Percentiles rank a stretch among this genome's conserved stretches.
These are phyloP conservation scores for Lacerta bilineata DNA, from an alignment of 2,797 vertebrate species.

Conservation along the genomic window DNA sequence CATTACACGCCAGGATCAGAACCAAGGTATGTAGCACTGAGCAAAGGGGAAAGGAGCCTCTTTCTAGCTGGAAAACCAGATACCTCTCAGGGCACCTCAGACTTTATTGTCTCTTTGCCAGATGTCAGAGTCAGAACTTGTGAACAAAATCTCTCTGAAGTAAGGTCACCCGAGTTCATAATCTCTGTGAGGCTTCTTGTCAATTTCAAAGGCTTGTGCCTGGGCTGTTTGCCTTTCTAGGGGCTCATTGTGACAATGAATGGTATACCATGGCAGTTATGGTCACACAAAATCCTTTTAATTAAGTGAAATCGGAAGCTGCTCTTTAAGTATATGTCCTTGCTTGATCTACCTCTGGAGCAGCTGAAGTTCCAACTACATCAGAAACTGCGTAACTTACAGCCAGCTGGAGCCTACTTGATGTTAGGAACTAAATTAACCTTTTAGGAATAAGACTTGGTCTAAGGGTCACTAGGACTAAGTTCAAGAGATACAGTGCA, in stretches of 20 bases:
- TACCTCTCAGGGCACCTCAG: background rate
- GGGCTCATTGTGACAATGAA: slow-evolving; percentile 15
- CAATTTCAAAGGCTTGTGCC: slow-evolving; percentile 9
- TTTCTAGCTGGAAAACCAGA: background rate
- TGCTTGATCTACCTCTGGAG: background rate
- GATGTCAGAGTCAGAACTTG: background rate
- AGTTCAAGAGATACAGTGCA: background rate
- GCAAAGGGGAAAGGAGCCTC: background rate
- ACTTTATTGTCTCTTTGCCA: slow-evolving; percentile 27
- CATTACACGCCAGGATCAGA: background rate
- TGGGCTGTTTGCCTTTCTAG: background rate
- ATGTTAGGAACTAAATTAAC: slow-evolving; percentile 19
- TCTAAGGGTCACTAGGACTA: background rate
- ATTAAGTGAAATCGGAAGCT: slow-evolving; percentile 5
- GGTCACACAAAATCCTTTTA: slow-evolving; percentile 4
- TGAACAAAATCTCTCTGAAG: background rate
- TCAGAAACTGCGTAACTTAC: background rate
- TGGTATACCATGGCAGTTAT: background rate
- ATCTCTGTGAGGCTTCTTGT: background rate
- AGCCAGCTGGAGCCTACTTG: background rate
- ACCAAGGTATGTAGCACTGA: background rate
- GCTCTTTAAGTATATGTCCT: background rate
- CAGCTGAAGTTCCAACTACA: slow-evolving; percentile 22
- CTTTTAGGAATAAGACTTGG: background rate
- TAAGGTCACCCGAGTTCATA: background rate